Base-by-base conservation (phyloP, 2,113 vertebrate species). In the Indicator indicator region DNA sequence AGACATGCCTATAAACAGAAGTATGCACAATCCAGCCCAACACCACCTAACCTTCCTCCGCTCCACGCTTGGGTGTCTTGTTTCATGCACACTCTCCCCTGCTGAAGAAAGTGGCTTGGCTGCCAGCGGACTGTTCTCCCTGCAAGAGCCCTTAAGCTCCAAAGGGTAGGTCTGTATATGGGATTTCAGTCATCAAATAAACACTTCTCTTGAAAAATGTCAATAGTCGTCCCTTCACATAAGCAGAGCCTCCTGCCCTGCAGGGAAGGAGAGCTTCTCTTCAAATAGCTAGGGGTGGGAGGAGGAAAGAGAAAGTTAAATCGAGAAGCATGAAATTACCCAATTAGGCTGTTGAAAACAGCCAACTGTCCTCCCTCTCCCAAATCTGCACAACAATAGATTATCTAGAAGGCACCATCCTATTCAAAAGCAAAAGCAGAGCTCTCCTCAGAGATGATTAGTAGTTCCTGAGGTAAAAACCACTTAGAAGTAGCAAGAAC, bases 101-200 rank as follows among this genome's bases (percentile, higher is more conserved):
- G 16, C 54, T 32, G 30, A 54, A 60, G 71, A 54, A 88, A 84
- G 50, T 6, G 42, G 44, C 72, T 91, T 83, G 52, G 40, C 81
- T 88, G 30, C 24, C 77, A 82, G 42, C 2, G 6, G n/a, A n/a
- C 69, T 67, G n/a, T 28, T 78, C 86, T 89, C 42, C 23, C 75
- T 88, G 12, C 16, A 59, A 89, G 70, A 74, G 74, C 68, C 83
- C 83, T 93, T 85, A 74, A 82, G 74, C 89, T 96, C 83, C 63
- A 42, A 91, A 91, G 73, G 72, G 71, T 70, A 93, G 67, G 82
- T 59, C 52, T 91, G 67, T 90, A 76, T 68, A 91, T 60, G 74
- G 84, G 86, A 94, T 85, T 94, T 82, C 48, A 72, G 88, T 54
- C 72, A 83, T 95, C 95, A 95, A 95, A 92, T 74, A 94, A 96